Base-by-base conservation (phyloP, 30 jellyfish, hydroid and myxozoan species). In the Aurelia aurita region DNA sequence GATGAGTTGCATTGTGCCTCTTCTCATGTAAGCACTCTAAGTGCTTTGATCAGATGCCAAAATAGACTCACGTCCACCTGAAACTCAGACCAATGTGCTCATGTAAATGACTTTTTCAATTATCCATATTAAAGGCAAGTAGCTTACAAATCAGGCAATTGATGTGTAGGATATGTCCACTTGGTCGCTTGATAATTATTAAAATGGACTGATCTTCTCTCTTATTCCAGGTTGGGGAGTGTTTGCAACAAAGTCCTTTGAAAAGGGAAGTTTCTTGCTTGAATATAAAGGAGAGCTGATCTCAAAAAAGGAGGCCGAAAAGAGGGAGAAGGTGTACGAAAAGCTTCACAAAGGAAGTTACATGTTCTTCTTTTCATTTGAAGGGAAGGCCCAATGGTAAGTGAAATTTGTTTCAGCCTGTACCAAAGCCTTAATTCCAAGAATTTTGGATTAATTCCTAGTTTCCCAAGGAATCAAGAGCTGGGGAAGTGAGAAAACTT, bases 231-330 rank as follows among this genome's bases (percentile, higher is more conserved):
- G 64, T 53, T 8, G 25, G 64, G 64, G 64, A 53, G 64, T 53
- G 64, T 53, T 53, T 53, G 64, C 64, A 53, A 53, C 64, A 53
- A 53, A 53, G 6, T 53, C 2, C 64, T 53, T 53, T 53, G 64
- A 53, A 53, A 53, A 53, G 64, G 64, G 64, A 53, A 53, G 64
- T 53, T 53, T 53, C 64, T 8, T 53, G 64, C 5, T 32, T 2
- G 20, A 14, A 20, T 53, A 53, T 53, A 53, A 20, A 53, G 64
- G 64, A 53, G 9, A 53, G 6, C 64, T 53, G 64, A 20, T 53
- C 6, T 53, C 9, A 8, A 53, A 53, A 53, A 8, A 53, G 64
- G 64, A 53, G 64, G 64, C 64, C 6, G 64, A 53, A 53, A 53
- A 8, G 64, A 53, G 64, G 6, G 64, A 53, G 64, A 53, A 53